A percentile compares a stretch with the other conserved stretches of the same genome.
Conservation (phyloP, 2,113 vertebrate species). For the Sakesphorus luctuosus region DNA sequence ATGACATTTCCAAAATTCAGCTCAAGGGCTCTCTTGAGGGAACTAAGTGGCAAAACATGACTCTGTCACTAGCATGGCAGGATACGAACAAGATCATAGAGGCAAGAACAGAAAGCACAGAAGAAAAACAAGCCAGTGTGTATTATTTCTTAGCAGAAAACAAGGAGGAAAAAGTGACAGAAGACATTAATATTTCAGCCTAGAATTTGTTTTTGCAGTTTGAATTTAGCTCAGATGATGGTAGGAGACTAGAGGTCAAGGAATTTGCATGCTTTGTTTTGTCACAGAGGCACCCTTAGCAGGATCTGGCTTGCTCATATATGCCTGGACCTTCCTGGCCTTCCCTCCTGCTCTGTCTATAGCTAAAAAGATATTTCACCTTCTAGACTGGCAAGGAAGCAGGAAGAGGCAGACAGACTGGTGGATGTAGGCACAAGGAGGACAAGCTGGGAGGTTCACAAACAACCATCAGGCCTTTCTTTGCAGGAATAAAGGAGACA, state of each 20-base stretch:
- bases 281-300: background rate
- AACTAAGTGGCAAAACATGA: constrained; percentile 41
- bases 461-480: background rate
- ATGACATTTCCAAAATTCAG: constrained; percentile 53
- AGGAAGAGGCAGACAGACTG: background rate
- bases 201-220: constrained; percentile 29
- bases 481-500: background rate
- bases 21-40: constrained; percentile 49
- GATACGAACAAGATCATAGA: constrained; percentile 42
- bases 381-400: background rate
- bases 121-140: constrained; percentile 36
- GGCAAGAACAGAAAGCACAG: constrained; percentile 25
- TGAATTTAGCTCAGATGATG: constrained; percentile 20
- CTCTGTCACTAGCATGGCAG: constrained; percentile 29
- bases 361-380: background rate
- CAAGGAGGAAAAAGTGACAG: constrained; percentile 21
- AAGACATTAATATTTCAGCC: constrained; percentile 55
- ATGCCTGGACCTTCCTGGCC: background rate
- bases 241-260: background rate
- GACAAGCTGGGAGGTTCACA: background rate
- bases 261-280: background rate
- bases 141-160: constrained; percentile 43
- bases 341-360: background rate
- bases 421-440: background rate
- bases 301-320: background rate